Evolutionary conservation across 2,113 vertebrate genomes (phyloP), one percentile per base, ranked within the genome.

Genomic region (Phrynosoma platyrhinos): DNA sequence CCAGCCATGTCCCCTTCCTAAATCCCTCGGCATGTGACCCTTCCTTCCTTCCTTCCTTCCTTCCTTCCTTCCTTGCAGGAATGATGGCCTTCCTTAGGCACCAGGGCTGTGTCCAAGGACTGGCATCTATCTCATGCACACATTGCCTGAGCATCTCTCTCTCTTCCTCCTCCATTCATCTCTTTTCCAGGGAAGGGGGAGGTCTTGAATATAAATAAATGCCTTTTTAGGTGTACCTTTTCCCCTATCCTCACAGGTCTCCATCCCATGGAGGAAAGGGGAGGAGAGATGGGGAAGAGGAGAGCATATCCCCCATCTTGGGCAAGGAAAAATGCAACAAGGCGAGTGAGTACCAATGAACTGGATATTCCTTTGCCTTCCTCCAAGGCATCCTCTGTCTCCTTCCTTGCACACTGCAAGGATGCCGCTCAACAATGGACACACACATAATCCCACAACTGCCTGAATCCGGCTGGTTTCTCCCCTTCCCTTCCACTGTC

Each of bases 151-250:
- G 42, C 2, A n/a, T 2, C 14, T 40, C 36, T 47, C 7, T 13
- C 20, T 36, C 42, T 68, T 27, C 5, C 64, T 27, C 30, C n/a
- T 23, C 36, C 58, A 62, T 64, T 32, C 58, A 36, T 81, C 18
- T 8, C 47, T n/a, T 53, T 27, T 9, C 2, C 53, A 14, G 14
- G 16, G 5, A 1, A 6, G 27, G 90, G 13, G 32, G 2, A 88
- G 42, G n/a, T 20, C 2, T 87, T 92, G 91, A 8, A 78, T 90
- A 86, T 86, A 72, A 90, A 90, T 2, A 12, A 83, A 90, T 47
- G 55, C 21, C 36, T 62, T 2, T 36, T 36, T 36, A 47, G 20
- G 27, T 9, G n/a, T 21, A 58, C 66, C 69, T 20, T 85, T 47
- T 91, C 79, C 2, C 2, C 30, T 82, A 62, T 62, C 23, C 79